Base-by-base conservation (phyloP, 92 coral and sea anemone genomes). In the Siderastrea radians region DNA sequence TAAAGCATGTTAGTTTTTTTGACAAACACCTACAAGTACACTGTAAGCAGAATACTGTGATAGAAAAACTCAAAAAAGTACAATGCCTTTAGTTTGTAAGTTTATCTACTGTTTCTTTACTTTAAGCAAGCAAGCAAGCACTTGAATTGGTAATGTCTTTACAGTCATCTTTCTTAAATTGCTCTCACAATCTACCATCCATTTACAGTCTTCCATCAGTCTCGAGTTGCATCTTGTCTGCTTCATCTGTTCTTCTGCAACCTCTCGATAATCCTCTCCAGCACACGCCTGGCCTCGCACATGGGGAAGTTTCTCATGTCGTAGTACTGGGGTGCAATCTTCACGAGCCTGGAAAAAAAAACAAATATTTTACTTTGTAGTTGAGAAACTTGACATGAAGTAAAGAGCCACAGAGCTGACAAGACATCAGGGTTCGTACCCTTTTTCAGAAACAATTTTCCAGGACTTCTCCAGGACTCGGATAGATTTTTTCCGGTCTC, bases 241-340 rank as follows among this genome's bases (percentile, higher is more conserved):
- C 44, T 81, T 68, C 54, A 85, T 85, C 89, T 76, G 68, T 54
- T 85, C 77, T 85, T 85, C 80, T 86, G 88, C 47, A 96, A 73
- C 58, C 94, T 93, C 84, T 97, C 99, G 0, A 97, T 86, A 85
- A 97, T 96, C 76, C 99, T 93, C 67, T 97, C 99, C 87, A 97
- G 77, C 46, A 97, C 94, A 45, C 99, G 91, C 96, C 90, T 97
- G 83, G 99, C 98, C 87, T 97, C 99, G 47, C 99, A 97, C 91
- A 92, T 95, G 59, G 99, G 99, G 94, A 97, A 97, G 88, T 97
- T 97, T 19, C 98, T 90, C 99, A 97, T 97, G 86, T 97, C 99
- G 65, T 97, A 97, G 92, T 97, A 97, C 87, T 92, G 98, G 1
- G 99, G 95, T 1, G 99, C 98, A 75, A 92, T 78, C 91, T 97